Evolutionary conservation across 2,888 invertebrate genomes (phyloP).

Genomic region (Caenorhabditis sp.): DNA sequence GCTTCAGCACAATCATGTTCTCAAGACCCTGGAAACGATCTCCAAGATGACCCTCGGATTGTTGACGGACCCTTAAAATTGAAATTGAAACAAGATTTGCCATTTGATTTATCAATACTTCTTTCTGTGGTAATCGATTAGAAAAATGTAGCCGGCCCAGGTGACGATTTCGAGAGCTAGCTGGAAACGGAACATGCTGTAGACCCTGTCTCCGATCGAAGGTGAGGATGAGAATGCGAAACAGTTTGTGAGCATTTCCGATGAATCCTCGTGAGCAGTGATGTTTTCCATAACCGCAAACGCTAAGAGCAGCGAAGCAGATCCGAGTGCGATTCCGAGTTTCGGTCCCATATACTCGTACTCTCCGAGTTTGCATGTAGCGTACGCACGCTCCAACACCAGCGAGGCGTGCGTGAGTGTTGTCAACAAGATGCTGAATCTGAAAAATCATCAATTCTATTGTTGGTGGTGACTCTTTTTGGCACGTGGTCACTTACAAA

Average conservation of each 20-base stretch:
- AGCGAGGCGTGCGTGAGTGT: slow-evolving; percentile 10
- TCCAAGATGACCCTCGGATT: neutral
- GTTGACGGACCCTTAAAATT: slow-evolving; percentile 14
- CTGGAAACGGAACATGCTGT: slow-evolving; percentile 25
- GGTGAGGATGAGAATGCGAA: slow-evolving; percentile 36
- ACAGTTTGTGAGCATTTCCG: slow-evolving; percentile 37
- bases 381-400: slow-evolving; percentile 18
- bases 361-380: neutral
- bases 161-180: neutral
- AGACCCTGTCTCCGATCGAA: slow-evolving; percentile 13
- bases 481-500: slow-evolving; percentile 19
- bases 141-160: neutral
- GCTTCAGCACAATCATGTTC: neutral
- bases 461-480: neutral
- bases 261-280: slow-evolving; percentile 3
- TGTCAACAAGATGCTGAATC: slow-evolving; percentile 27
- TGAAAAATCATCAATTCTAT: neutral
- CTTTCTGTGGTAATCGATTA: neutral
- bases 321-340: neutral
- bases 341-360: slow-evolving; percentile 9
- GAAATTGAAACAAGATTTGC: neutral
- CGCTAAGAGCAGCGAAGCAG: neutral
- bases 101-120: neutral
- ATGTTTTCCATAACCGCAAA: neutral
- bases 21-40: slow-evolving; percentile 9